Percentiles rank a stretch among this genome's conserved stretches.
These are phyloP conservation scores for Aegypius monachus DNA, from an alignment of 2,113 vertebrate species.

Conservation along the genomic window DNA sequence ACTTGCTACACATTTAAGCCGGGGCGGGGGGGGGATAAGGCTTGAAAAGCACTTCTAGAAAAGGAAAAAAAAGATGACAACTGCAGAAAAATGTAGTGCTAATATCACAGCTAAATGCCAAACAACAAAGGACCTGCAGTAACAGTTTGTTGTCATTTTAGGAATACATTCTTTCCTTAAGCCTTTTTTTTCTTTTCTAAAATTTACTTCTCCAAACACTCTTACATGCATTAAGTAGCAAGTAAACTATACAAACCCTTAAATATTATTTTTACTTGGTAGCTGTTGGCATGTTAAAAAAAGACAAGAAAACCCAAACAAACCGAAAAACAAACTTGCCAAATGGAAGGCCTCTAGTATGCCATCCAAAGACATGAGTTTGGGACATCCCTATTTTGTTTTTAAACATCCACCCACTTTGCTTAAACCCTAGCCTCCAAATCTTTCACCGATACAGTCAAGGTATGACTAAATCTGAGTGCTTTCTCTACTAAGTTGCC, in stretches of 20 bases:
- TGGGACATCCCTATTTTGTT: not conserved
- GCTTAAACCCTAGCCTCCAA: not conserved
- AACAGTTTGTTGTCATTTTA: not conserved
- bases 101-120: not conserved
- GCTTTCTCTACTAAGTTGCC: not conserved
- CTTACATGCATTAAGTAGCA: not conserved
- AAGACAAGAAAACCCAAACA: not conserved
- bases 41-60: not conserved
- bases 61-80: not conserved
- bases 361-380: not conserved
- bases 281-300: not conserved
- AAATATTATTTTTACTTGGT: not conserved
- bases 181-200: not conserved
- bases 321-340: not conserved
- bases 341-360: not conserved
- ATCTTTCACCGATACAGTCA: not conserved
- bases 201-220: not conserved
- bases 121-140: not conserved
- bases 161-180: not conserved
- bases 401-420: not conserved
- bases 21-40: not conserved
- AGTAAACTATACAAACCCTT: not conserved
- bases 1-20: not conserved
- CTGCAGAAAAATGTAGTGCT: not conserved
- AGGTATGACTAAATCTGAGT: not conserved